A percentile compares a stretch with the other conserved stretches of the same genome.
These are phyloP conservation scores for Theristicus caerulescens DNA, from an alignment of 2,113 vertebrate genomes.

Conservation along the genomic window DNA sequence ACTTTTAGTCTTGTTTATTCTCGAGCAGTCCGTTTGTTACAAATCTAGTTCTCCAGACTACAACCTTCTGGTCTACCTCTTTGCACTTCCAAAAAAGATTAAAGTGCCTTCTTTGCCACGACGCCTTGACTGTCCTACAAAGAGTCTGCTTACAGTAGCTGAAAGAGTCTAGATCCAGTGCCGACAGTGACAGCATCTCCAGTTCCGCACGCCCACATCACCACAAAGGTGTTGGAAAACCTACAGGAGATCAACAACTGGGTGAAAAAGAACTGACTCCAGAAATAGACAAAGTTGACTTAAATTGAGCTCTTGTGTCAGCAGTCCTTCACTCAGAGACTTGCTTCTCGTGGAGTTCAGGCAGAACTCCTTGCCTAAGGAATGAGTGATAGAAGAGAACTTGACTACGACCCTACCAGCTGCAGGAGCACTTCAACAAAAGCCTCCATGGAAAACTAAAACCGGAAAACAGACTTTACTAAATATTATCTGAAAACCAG, in stretches of 20 bases:
- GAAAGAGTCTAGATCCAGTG: neutral
- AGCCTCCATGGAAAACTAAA: neutral
- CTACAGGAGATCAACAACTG: too few species aligned
- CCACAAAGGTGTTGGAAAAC: neutral
- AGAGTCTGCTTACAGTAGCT: rapidly evolving
- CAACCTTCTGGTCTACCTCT: neutral
- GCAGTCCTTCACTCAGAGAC: neutral
- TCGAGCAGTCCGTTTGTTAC: neutral
- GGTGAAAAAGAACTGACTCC: neutral
- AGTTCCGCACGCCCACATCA: rapidly evolving
- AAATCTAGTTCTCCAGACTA: neutral
- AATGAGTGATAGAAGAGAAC: rapidly evolving
- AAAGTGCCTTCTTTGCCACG: neutral
- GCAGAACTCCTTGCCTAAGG: neutral
- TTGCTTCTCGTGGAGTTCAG: rapidly evolving
- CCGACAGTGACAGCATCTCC: rapidly evolving
- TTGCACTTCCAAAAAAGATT: neutral
- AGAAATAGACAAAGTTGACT: neutral
- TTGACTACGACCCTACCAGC: neutral
- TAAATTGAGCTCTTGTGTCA: neutral
- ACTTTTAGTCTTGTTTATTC: neutral
- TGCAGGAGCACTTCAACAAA: neutral
- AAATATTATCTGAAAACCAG: neutral
- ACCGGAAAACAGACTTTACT: neutral
- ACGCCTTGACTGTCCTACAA: rapidly evolving